Evolutionary conservation across 2,113 vertebrate genomes (phyloP).

Genomic region (Uropsilus gracilis): DNA sequence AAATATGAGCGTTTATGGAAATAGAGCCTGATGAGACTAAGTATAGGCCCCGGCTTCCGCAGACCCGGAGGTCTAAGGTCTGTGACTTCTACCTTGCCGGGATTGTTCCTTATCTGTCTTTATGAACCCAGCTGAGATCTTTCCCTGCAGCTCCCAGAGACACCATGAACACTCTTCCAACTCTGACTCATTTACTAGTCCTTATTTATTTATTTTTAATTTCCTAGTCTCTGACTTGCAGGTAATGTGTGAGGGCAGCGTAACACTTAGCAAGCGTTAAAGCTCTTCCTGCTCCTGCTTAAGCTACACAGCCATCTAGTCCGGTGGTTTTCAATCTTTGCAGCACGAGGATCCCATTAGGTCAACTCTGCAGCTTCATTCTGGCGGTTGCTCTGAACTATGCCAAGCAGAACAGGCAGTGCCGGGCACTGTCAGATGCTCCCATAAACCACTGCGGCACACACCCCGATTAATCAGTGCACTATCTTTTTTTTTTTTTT

Average conservation of each 20-base stretch:
- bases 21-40: neutral
- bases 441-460: no score
- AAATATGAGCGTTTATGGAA: constrained; percentile 38
- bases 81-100: neutral
- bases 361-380: neutral
- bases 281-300: neutral
- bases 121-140: neutral
- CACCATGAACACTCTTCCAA: neutral
- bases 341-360: neutral
- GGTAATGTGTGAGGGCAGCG: neutral
- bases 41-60: neutral
- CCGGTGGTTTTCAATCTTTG: neutral
- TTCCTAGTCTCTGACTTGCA: neutral
- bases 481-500: neutral
- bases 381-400: neutral
- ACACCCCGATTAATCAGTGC: neutral
- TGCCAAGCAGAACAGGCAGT: neutral
- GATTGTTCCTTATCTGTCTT: neutral
- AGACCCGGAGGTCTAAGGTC: neutral
- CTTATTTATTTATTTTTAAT: no score
- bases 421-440: neutral
- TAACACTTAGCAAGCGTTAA: neutral
- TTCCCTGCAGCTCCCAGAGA: neutral
- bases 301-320: neutral
- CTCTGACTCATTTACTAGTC: neutral